Evolutionary conservation across 1,140 invertebrate species (phyloP).

Genomic region (Papilio polyxenes): DNA sequence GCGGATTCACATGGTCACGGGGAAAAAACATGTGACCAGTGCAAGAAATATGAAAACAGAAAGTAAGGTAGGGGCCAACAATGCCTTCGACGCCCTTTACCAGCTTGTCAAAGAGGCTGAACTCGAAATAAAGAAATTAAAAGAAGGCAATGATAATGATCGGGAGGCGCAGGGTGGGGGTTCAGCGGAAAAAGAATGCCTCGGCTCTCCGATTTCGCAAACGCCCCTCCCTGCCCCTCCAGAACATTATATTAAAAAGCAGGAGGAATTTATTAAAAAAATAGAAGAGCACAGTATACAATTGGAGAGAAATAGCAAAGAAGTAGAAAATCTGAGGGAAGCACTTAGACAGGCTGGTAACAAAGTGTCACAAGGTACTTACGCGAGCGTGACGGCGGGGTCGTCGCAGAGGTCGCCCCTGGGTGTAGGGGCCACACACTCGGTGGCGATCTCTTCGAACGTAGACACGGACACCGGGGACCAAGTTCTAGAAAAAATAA

Average conservation of each 20-base stretch:
- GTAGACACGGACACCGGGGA: not conserved
- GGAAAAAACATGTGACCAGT: not conserved
- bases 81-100: not conserved
- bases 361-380: not conserved
- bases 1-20: not conserved
- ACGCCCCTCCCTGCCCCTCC: not conserved
- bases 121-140: not conserved
- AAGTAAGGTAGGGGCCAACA: not conserved
- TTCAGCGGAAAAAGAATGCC: not conserved
- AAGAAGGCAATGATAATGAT: not conserved
- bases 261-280: not conserved
- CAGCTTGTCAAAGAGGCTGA: not conserved
- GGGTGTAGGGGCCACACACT: constrained; percentile 16
- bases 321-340: too few relatives aligned
- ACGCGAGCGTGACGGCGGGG: not conserved
- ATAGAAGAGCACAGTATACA: not conserved
- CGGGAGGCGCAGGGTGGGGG: not conserved
- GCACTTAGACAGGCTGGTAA: not conserved
- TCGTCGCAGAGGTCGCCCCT: too few relatives aligned
- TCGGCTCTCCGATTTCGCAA: not conserved
- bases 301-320: not conserved
- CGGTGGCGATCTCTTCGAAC: not conserved
- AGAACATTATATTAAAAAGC: not conserved
- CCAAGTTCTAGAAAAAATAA: not conserved
- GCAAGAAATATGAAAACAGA: not conserved